Base-by-base conservation (phyloP, 2,888 invertebrate species). In the Cephus sareptanus region DNA sequence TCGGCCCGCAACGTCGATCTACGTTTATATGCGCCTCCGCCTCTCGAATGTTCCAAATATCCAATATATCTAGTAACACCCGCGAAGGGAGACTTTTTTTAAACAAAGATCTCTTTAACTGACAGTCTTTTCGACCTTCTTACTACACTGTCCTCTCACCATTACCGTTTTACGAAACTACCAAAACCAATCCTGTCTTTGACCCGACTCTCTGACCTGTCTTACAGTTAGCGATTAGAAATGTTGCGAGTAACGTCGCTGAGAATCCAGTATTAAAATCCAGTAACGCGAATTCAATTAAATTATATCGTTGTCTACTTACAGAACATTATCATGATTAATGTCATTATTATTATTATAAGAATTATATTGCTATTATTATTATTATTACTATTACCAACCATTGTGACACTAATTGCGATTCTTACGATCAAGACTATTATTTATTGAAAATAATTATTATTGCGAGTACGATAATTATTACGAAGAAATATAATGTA, bases 401-500 rank as follows among this genome's bases (percentile, higher is more conserved):
- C 23, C 56, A 56, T 56, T 56, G 56, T 56, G 56, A 56, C 56
- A 56, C 56, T 56, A 23, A 56, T 56, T 56, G 56, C 56, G 56
- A 56, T 56, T 56, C 56, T 56, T 56, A 56, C 23, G 56, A 56
- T 56, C 56, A 56, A 23, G 23, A 56, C 56, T 56, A 56, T 56
- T 56, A 56, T 56, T 56, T 56, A 56, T 56, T 56, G 56, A 56
- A 56, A 56, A 56, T 56, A 15, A 56, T 56, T 56, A 56, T 56
- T 56, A 56, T 56, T 56, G 56, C 23, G 23, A 56, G 56, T 56
- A 56, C 0, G 56, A 56, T 56, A 56, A 56, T 56, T 56, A 56
- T 56, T 56, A 56, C 56, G 56, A 56, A 23, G 56, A 56, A 56
- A 23, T 56, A 56, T 56, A 85, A 85, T 89, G 87, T 89, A 88